Conservation (phyloP, 2,797 vertebrate genomes). For the Triplophysa bombifrons region DNA sequence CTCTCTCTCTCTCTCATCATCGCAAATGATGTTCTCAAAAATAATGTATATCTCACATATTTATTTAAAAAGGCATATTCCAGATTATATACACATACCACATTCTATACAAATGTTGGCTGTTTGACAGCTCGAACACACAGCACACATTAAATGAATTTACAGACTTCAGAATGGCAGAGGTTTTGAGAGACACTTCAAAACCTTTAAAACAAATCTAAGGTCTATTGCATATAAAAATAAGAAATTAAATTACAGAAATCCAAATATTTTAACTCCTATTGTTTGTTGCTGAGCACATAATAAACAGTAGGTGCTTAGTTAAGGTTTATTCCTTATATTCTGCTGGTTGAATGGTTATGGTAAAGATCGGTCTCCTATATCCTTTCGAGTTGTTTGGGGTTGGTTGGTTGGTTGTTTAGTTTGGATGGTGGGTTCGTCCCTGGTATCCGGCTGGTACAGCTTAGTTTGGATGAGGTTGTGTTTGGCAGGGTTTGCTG, state of each 20-base stretch:
- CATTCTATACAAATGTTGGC: background rate
- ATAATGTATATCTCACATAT: constrained; percentile 21
- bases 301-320: background rate
- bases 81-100: constrained; percentile 17
- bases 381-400: background rate
- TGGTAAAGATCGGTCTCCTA: background rate
- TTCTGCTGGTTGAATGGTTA: constrained; percentile 13
- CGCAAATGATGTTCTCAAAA: background rate
- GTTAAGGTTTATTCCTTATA: background rate
- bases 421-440: background rate
- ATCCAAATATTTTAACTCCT: background rate
- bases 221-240: background rate
- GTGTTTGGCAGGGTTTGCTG: background rate
- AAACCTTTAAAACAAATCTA: background rate
- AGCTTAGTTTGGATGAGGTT: background rate
- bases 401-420: background rate
- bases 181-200: background rate
- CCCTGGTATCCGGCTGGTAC: background rate
- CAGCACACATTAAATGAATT: background rate
- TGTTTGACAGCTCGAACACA: constrained; percentile 11
- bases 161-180: constrained; percentile 16
- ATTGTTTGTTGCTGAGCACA: background rate
- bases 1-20: too few relatives aligned
- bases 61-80: constrained; percentile 47
- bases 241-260: too few relatives aligned